Conservation (phyloP, 2,888 invertebrate genomes). For the Junonia oenone region DNA sequence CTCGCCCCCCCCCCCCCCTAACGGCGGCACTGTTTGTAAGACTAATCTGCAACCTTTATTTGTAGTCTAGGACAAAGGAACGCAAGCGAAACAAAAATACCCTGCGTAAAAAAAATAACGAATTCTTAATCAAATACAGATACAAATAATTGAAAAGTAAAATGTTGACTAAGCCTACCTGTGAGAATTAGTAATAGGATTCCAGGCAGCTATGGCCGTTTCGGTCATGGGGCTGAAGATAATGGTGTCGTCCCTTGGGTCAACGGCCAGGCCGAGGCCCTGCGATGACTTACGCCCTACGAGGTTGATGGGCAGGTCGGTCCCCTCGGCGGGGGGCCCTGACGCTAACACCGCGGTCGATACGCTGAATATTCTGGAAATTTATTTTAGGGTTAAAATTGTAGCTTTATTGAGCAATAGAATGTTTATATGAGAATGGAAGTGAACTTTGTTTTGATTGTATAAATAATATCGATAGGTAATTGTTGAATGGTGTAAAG, state of each 20-base stretch:
- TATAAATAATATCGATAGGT: neutral
- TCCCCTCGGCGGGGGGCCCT: conserved; percentile 85
- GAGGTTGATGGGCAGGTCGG: conserved; percentile 85
- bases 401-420: neutral
- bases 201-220: conserved; percentile 90
- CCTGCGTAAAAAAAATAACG: too few relatives aligned
- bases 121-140: too few relatives aligned
- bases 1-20: too few relatives aligned
- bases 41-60: too few relatives aligned
- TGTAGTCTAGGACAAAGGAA: too few relatives aligned
- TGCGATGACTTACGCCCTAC: conserved; percentile 92
- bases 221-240: conserved; percentile 89
- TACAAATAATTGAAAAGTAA: neutral
- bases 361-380: conserved; percentile 85
- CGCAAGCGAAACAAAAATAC: too few relatives aligned
- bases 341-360: conserved; percentile 85
- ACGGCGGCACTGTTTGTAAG: too few relatives aligned
- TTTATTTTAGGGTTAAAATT: neutral
- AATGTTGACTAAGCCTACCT: conserved; percentile 62
- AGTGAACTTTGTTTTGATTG: neutral
- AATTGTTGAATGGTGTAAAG: neutral
- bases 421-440: neutral
- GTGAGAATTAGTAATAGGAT: conserved; percentile 85
- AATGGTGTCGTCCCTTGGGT: conserved; percentile 85
- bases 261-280: conserved; percentile 86